A percentile compares a stretch with the other conserved stretches of the same genome.
phyloP scores from a whole-genome alignment of 2,888 invertebrate genomes.

The Xestia ashworthii region DNA sequence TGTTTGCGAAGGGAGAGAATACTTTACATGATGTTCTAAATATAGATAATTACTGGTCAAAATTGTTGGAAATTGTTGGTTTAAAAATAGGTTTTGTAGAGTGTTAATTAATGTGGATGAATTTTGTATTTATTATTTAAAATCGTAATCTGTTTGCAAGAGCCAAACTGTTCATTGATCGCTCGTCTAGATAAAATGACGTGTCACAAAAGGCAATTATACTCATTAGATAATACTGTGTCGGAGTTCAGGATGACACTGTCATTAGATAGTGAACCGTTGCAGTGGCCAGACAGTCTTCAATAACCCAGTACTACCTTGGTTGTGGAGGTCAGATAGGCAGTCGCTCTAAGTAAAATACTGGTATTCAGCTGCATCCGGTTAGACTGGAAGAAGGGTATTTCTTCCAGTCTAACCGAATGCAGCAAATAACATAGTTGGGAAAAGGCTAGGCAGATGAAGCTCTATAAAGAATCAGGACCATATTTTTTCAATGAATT shows the following conservation, averaged over 20 bases:
- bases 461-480: too few species aligned
- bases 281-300: background rate
- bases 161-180: background rate
- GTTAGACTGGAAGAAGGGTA: too few species aligned
- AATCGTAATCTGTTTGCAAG: background rate
- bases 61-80: background rate
- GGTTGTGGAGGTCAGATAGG: too few species aligned
- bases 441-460: too few species aligned
- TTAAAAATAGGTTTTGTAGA: background rate
- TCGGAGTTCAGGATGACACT: background rate
- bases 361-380: too few species aligned
- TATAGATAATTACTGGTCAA: constrained; percentile 55
- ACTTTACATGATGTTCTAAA: constrained; percentile 53
- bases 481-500: too few species aligned
- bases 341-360: too few species aligned
- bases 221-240: too few species aligned
- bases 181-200: background rate
- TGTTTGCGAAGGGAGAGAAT: constrained; percentile 70
- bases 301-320: background rate
- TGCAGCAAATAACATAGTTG: too few species aligned
- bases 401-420: too few species aligned
- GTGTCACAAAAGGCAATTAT: background rate
- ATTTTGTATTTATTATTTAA: background rate
- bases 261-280: background rate
- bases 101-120: background rate